phyloP scores from a whole-genome alignment of 2,797 vertebrate species.

The Eulemur coronatus region DNA sequence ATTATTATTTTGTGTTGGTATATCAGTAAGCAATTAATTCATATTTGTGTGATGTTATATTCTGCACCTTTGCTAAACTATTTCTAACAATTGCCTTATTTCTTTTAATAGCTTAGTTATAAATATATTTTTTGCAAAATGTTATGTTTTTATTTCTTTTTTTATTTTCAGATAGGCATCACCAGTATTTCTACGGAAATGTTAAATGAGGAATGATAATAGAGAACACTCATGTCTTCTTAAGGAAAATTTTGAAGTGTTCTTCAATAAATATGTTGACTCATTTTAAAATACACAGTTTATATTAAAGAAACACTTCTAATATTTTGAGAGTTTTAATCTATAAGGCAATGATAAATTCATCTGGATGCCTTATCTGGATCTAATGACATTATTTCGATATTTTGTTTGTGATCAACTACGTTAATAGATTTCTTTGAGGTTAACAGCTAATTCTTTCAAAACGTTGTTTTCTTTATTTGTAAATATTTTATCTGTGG shows the following conservation, averaged over 20 bases:
- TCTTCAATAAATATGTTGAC: not conserved
- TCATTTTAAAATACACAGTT: not conserved
- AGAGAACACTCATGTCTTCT: not conserved
- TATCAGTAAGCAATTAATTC: not conserved
- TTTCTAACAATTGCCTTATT: not conserved
- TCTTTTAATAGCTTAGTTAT: not conserved
- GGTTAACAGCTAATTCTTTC: not conserved
- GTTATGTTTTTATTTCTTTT: not conserved
- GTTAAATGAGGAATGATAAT: not conserved
- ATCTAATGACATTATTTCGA: not conserved
- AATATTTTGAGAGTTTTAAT: conserved; percentile 17
- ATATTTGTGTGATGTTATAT: not conserved
- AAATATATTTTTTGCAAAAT: not conserved
- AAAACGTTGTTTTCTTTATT: not conserved
- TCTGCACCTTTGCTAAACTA: not conserved
- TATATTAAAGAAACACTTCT: not conserved
- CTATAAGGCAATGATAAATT: not conserved
- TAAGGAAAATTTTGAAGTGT: not conserved
- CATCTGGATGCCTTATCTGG: not conserved
- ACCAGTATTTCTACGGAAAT: not conserved
- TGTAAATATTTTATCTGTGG: not conserved
- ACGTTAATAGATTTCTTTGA: not conserved
- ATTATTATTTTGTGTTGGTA: not conserved
- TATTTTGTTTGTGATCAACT: not conserved
- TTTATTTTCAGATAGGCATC: not conserved